These are phyloP conservation scores for Sapajus apella DNA, from an alignment of 2,113 vertebrate genomes.

Conservation along the genomic window DNA sequence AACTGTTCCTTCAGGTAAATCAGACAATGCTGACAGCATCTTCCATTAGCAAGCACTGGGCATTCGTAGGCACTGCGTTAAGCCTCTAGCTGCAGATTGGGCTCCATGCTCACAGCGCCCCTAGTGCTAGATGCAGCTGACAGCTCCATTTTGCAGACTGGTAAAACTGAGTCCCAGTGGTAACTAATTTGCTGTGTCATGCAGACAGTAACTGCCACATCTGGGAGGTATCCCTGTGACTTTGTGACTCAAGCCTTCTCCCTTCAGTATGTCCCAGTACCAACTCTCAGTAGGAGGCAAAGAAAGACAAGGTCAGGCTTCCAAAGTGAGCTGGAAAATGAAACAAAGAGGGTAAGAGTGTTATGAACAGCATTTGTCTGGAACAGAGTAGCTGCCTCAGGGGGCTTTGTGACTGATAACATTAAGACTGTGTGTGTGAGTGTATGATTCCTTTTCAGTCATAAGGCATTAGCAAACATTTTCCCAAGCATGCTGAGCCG, in stretches of 20 bases:
- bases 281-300: background rate
- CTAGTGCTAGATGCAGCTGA: background rate
- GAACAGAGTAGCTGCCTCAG: background rate
- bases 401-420: background rate
- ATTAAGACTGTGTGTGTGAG: background rate
- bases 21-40: background rate
- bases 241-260: background rate
- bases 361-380: background rate
- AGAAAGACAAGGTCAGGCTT: background rate
- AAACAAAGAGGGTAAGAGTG: background rate
- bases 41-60: background rate
- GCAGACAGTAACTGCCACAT: background rate
- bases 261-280: background rate
- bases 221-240: background rate
- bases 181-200: background rate
- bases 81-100: background rate
- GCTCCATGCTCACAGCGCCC: fast-evolving
- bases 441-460: background rate
- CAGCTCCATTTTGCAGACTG: background rate
- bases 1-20: background rate
- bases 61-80: fast-evolving
- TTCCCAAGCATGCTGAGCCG: background rate
- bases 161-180: background rate
- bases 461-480: background rate
- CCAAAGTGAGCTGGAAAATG: background rate